Evolutionary conservation across 2,888 invertebrate species (phyloP), one percentile per base, ranked within the genome.

Genomic region (Steinernema scapterisci): DNA sequence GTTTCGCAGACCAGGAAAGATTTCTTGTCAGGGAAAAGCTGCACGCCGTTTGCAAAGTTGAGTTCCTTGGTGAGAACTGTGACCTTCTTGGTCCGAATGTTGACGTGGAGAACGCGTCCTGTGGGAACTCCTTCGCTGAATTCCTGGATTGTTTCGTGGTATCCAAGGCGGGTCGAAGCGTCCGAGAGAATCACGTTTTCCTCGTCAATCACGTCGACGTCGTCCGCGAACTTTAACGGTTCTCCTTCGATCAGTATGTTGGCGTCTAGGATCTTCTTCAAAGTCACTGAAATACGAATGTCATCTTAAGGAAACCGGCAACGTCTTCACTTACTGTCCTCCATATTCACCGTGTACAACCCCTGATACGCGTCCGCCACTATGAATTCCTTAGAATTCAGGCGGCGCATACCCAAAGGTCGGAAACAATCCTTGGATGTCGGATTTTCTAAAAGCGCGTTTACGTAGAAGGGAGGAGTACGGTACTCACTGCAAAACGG

Each of bases 331-430:
- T 74, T 45, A 54, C 79, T 78, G 56, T 75, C 71, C 72, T 91
- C 91, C 9, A 95, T 90, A 88, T 95, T 91, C 44, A 95, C 92
- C 88, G 92, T 92, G 90, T 93, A 95, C 75, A 97, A 90, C 23
- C 97, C 97, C 85, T 93, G 91, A 88, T 95, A 96, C 0, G 93
- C 91, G 90, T 97, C 96, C 9, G 91, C 91, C n/a, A 93, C 92
- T 84, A 91, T 92, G 84, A 92, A 91, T 79, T 89, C 91, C 48
- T 92, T 93, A 83, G 91, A 90, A 0, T 43, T 91, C 88, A 93
- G 93, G 87, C 95, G 92, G 75, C 91, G 90, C 85, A 97, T 89
- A 16, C 95, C 96, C 16, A 97, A 89, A 0, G 95, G 95, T 76
- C 95, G 91, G 1, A 97, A 96, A 89, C 96, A 97, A n/a, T 63